Evolutionary conservation across 2,113 vertebrate species (phyloP), one percentile per base, ranked within the genome.

Genomic region (Phyllopteryx taeniolatus): DNA sequence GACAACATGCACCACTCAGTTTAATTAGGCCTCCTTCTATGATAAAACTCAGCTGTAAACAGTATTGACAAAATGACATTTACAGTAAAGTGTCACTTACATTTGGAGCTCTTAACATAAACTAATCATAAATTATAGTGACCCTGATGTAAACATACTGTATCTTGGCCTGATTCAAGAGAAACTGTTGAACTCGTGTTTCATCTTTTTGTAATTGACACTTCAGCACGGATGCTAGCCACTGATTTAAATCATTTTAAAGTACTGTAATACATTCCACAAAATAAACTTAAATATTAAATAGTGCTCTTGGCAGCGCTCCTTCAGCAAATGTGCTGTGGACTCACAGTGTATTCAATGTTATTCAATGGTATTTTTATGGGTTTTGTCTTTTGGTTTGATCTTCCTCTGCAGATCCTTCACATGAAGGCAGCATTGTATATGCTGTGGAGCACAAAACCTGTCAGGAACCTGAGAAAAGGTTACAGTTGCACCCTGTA

Each of bases 361-460:
- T 19, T 19, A 17, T 53, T 6, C 14, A 53, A 6, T 17, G 15
- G 49, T 53, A 4, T 19, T 51, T 51, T 51, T 51, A 51, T 53
- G 47, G 13, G 15, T 54, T 70, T 8, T 4, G 2, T 65, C 19
- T 61, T 6, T 10, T 3, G 60, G 1, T 14, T 0, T 10, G 17
- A 42, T 69, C n/a, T 31, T 33, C 11, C 10, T 76, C 33, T 84
- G 67, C 84, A 94, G 95, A 89, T 78, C 39, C 67, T 87, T 64
- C 81, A 76, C 72, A 87, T 87, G 71, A 72, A 2, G 6, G 71
- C 68, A 91, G 92, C 56, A 79, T 88, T 65, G 82, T 89, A 71
- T 95, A 92, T 81, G 85, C 74, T 10, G 83, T 93, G 31, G 79
- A 91, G 27, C 49, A 79, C 43, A 73, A 84, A 42, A 68, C 68